Evolutionary conservation across 1,140 invertebrate genomes (phyloP).

Genomic region (Polypedilum vanderplanki): DNA sequence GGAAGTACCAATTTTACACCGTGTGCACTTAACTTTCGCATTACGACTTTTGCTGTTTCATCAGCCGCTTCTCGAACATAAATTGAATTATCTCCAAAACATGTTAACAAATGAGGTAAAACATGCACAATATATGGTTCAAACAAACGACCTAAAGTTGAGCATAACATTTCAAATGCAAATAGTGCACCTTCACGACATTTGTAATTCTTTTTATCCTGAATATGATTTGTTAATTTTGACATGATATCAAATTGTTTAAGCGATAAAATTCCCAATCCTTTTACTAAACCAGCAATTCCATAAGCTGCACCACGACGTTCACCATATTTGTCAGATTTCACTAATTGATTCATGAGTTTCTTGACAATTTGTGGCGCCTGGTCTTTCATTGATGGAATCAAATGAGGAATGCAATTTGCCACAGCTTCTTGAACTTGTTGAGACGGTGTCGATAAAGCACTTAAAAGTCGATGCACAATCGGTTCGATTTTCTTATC

Average conservation of each 20-base stretch:
- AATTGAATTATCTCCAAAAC: slow-evolving; percentile 92
- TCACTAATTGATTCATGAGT: slow-evolving; percentile 78
- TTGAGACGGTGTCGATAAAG: slow-evolving; percentile 93
- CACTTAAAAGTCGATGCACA: slow-evolving; percentile 79
- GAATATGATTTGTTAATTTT: slow-evolving; percentile 86
- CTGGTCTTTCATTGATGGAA: slow-evolving; percentile 85
- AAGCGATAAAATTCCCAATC: slow-evolving; percentile 89
- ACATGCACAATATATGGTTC: slow-evolving; percentile 98
- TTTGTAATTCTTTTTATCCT: slow-evolving; percentile 93
- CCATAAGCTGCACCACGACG: slow-evolving; percentile 76
- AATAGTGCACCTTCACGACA: slow-evolving; percentile 92
- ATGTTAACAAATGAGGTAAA: slow-evolving; percentile 86
- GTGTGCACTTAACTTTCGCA: slow-evolving; percentile 93
- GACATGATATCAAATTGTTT: slow-evolving; percentile 96
- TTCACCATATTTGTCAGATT: slow-evolving; percentile 95
- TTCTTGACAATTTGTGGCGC: slow-evolving; percentile 81
- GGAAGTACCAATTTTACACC: slow-evolving; percentile 94
- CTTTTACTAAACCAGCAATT: slow-evolving; percentile 84
- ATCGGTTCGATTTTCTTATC: slow-evolving; percentile 87
- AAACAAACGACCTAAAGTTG: slow-evolving; percentile 89
- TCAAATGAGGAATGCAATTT: slow-evolving; percentile 89
- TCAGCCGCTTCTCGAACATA: slow-evolving; percentile 88
- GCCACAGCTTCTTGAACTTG: slow-evolving; percentile 97
- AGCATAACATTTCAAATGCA: slow-evolving; percentile 95
- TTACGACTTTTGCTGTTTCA: slow-evolving; percentile 90